Percentiles rank a stretch among this genome's conserved stretches.
Conservation (phyloP, 2,113 vertebrate species). For the Ondatra zibethicus region DNA sequence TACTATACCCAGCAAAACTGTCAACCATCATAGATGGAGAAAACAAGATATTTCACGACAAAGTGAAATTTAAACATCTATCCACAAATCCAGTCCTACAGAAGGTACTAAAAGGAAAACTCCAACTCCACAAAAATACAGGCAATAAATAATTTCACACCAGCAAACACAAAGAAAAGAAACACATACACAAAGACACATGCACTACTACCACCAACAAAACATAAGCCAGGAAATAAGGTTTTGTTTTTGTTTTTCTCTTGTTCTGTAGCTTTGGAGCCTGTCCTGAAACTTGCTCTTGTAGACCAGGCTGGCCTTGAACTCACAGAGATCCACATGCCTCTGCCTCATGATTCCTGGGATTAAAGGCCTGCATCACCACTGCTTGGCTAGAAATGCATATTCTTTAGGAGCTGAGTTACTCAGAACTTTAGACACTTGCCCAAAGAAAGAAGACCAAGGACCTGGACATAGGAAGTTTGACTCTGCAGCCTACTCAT, state of each 20-base stretch:
- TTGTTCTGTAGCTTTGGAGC: too few species aligned
- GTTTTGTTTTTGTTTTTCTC: too few species aligned
- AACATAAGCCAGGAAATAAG: not conserved
- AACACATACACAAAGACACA: not conserved
- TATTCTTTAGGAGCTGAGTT: not conserved
- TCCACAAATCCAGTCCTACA: not conserved
- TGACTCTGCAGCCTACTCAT: not conserved
- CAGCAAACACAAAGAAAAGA: not conserved
- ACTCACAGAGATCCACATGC: too few species aligned
- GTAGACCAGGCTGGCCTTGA: too few species aligned
- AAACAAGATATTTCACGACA: not conserved
- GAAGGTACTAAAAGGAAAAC: not conserved
- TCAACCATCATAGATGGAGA: not conserved
- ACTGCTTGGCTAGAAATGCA: not conserved
- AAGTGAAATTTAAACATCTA: not conserved
- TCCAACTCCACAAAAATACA: not conserved
- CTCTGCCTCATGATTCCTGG: too few species aligned
- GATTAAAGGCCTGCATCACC: too few species aligned
- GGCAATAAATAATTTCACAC: not conserved
- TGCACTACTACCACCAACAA: too few species aligned
- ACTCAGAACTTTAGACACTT: not conserved
- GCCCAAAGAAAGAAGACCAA: not conserved
- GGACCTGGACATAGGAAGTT: not conserved
- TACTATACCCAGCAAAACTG: not conserved
- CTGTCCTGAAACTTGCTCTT: too few species aligned